Evolutionary conservation across 2,888 invertebrate species (phyloP).

Genomic region (Theodoxus fluviatilis): DNA sequence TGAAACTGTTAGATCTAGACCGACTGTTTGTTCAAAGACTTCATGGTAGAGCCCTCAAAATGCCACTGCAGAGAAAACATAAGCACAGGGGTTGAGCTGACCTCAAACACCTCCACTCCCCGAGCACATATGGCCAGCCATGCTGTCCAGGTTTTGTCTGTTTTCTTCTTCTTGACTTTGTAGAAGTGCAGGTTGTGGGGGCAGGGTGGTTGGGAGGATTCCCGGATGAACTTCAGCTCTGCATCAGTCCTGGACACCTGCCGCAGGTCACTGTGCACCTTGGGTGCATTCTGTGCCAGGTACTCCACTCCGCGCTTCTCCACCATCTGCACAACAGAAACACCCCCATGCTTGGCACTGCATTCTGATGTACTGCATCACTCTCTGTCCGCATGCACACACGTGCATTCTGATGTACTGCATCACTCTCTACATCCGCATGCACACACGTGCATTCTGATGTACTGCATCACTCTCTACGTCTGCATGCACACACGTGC

Average conservation of each 20-base stretch:
- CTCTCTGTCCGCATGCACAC: too few species aligned
- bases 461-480: too few species aligned
- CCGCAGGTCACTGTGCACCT: conserved; percentile 82
- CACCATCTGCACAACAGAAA: conserved; percentile 62
- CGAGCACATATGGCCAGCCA: conserved; percentile 91
- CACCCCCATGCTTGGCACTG: neutral
- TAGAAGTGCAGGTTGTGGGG: conserved; percentile 88
- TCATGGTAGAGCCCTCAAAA: too few species aligned
- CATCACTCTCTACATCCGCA: too few species aligned
- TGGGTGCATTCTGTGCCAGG: conserved; percentile 72
- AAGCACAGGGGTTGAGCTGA: too few species aligned
- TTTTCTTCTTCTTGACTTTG: conserved; percentile 71
- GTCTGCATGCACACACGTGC: too few species aligned
- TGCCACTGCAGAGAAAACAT: too few species aligned
- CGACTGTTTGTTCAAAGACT: too few species aligned
- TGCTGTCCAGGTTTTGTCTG: conserved; percentile 73
- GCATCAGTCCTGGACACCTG: conserved; percentile 83
- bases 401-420: too few species aligned
- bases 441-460: too few species aligned
- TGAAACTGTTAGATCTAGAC: too few species aligned
- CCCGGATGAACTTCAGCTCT: conserved; percentile 85
- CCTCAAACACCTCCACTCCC: conserved; percentile 86
- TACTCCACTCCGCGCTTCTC: conserved; percentile 69
- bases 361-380: too few species aligned
- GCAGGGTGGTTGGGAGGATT: conserved; percentile 82